Conservation (phyloP, 2,113 vertebrate species). For the Vombatus ursinus region DNA sequence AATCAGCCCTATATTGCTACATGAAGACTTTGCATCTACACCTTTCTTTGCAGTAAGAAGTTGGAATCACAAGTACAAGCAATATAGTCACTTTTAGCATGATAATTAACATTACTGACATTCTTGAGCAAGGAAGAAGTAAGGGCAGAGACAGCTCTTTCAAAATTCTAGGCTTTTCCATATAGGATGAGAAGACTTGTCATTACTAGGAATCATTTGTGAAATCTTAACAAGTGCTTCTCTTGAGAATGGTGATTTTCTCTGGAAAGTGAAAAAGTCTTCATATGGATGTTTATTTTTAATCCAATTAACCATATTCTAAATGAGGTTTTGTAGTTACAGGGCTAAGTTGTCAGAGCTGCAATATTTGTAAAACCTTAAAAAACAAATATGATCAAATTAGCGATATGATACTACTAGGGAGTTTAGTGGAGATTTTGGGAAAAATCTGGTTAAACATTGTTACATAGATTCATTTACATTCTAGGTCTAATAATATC, state of each 20-base stretch:
- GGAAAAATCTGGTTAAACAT: neutral
- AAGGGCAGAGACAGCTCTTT: slow-evolving; percentile 61
- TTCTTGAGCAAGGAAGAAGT: slow-evolving; percentile 3
- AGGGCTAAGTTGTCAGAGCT: neutral
- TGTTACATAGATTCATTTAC: neutral
- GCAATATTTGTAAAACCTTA: neutral
- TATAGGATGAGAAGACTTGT: slow-evolving; percentile 52
- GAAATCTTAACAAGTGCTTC: slow-evolving; percentile 57
- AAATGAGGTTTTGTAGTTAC: neutral
- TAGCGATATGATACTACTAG: neutral
- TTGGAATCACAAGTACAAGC: slow-evolving; percentile 73
- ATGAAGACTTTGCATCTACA: slow-evolving; percentile 76
- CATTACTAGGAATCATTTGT: slow-evolving; percentile 59
- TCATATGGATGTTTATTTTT: neutral
- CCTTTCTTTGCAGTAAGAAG: slow-evolving; percentile 51
- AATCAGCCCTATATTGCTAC: slow-evolving; percentile 74
- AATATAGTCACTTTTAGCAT: slow-evolving; percentile 77
- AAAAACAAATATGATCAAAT: neutral
- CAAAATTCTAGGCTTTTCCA: slow-evolving; percentile 67
- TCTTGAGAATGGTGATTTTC: slow-evolving; percentile 65
- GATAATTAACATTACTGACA: slow-evolving; percentile 71
- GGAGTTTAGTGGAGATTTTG: neutral
- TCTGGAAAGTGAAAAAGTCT: slow-evolving; percentile 42
- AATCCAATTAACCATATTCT: neutral
- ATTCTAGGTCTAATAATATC: neutral